Percentiles rank a stretch among this genome's conserved stretches.
phyloP scores from a whole-genome alignment of 2,113 vertebrate genomes.

The Speoplatyrhinus poulsoni region DNA sequence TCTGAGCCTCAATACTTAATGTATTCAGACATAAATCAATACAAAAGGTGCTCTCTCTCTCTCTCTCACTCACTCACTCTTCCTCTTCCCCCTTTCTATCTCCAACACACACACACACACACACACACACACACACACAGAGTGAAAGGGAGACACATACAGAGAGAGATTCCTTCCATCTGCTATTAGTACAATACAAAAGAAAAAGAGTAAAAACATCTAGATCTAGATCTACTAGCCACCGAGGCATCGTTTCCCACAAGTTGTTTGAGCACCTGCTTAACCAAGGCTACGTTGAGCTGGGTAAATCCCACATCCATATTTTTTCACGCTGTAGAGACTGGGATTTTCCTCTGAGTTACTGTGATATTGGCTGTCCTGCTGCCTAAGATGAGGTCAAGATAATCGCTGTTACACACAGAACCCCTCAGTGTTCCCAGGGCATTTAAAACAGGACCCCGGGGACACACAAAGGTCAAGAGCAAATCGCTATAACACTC shows the following conservation, averaged over 20 bases:
- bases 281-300: constrained; percentile 42
- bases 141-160: not conserved
- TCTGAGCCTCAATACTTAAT: too few species aligned
- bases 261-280: constrained; percentile 38
- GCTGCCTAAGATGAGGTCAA: constrained; percentile 48
- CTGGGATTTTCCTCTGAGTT: constrained; percentile 33
- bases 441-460: constrained; percentile 37
- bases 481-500: constrained; percentile 12
- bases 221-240: not conserved
- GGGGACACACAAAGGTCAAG: constrained; percentile 25
- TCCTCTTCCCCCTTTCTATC: too few species aligned
- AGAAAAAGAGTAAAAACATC: not conserved
- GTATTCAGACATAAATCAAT: too few species aligned
- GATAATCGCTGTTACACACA: constrained; percentile 61
- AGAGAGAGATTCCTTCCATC: not conserved
- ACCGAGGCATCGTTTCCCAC: constrained; percentile 42
- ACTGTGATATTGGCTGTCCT: constrained; percentile 32
- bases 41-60: constrained; percentile 8
- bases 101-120: not conserved
- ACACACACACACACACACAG: not conserved
- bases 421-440: constrained; percentile 6
- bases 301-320: constrained; percentile 40
- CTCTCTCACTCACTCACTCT: not conserved
- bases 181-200: constrained; percentile 1
- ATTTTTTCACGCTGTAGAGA: constrained; percentile 45